Evolutionary conservation across 2,797 vertebrate species (phyloP).

Genomic region (Loris lydekkerianus): DNA sequence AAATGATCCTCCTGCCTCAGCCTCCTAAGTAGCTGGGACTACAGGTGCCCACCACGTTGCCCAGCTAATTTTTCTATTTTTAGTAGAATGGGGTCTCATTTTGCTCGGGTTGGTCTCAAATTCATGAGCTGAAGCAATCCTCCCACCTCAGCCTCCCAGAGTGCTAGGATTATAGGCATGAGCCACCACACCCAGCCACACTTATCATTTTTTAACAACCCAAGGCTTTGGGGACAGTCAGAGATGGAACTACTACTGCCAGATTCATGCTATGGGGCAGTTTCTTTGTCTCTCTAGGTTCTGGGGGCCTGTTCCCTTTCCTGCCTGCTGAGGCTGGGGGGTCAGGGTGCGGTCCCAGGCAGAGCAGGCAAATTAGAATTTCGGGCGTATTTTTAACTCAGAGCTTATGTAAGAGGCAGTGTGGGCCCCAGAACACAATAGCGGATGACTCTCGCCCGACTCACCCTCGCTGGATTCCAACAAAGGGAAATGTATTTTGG

Average conservation of each 20-base stretch:
- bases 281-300: background rate
- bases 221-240: background rate
- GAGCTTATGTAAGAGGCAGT: constrained; percentile 77
- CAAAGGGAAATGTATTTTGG: constrained; percentile 50
- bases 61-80: no score
- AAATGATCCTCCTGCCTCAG: no score
- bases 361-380: constrained; percentile 46
- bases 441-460: constrained; percentile 28
- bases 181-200: no score
- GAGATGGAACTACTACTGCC: fast-evolving
- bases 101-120: no score
- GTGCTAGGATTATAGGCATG: no score
- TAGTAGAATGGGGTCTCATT: no score
- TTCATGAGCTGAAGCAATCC: no score
- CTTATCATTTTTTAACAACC: background rate
- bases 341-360: background rate
- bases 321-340: background rate
- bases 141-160: no score
- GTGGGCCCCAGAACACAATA: constrained; percentile 75
- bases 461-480: constrained; percentile 14
- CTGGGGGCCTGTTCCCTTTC: background rate
- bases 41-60: no score
- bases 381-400: constrained; percentile 71
- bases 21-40: no score
- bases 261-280: fast-evolving